Evolutionary conservation across 2,888 invertebrate genomes (phyloP).

Genomic region (Drosophila recens): DNA sequence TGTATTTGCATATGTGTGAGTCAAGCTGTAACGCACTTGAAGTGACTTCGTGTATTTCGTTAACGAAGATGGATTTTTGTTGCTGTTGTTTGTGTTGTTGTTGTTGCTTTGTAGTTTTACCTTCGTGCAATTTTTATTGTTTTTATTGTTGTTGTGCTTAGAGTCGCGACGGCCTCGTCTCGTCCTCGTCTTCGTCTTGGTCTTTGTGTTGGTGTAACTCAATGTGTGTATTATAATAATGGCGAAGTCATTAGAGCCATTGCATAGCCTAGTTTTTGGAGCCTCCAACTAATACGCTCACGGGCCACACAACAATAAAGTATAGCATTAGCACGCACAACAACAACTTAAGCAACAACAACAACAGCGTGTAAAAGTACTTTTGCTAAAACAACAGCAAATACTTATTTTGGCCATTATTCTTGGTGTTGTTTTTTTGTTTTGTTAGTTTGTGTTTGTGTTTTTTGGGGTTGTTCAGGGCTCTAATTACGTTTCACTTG

Average conservation of each 20-base stretch:
- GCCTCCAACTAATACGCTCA: slow-evolving; percentile 37
- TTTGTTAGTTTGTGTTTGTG: background rate
- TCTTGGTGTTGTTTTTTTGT: slow-evolving; percentile 29
- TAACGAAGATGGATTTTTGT: slow-evolving; percentile 74
- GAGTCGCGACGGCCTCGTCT: slow-evolving; percentile 59
- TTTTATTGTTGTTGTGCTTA: slow-evolving; percentile 30
- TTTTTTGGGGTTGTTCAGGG: slow-evolving; percentile 22
- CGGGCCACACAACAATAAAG: slow-evolving; percentile 55
- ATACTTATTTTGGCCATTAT: slow-evolving; percentile 66
- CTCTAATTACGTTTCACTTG: slow-evolving; percentile 65
- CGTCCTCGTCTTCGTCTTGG: slow-evolving; percentile 34
- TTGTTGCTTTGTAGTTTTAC: slow-evolving; percentile 47
- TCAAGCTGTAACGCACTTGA: slow-evolving; percentile 64
- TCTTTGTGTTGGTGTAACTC: slow-evolving; percentile 17
- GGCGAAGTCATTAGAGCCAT: slow-evolving; percentile 76
- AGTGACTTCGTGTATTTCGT: slow-evolving; percentile 62
- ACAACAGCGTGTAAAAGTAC: slow-evolving; percentile 17
- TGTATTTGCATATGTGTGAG: slow-evolving; percentile 16
- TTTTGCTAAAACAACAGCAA: slow-evolving; percentile 43
- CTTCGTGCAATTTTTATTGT: slow-evolving; percentile 61
- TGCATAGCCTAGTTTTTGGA: slow-evolving; percentile 75
- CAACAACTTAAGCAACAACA: slow-evolving; percentile 35
- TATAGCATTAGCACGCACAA: slow-evolving; percentile 73
- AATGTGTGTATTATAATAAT: slow-evolving; percentile 67
- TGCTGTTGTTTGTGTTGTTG: slow-evolving; percentile 36